Conservation (phyloP, 2,113 vertebrate species). For the Regulus satrapa region DNA sequence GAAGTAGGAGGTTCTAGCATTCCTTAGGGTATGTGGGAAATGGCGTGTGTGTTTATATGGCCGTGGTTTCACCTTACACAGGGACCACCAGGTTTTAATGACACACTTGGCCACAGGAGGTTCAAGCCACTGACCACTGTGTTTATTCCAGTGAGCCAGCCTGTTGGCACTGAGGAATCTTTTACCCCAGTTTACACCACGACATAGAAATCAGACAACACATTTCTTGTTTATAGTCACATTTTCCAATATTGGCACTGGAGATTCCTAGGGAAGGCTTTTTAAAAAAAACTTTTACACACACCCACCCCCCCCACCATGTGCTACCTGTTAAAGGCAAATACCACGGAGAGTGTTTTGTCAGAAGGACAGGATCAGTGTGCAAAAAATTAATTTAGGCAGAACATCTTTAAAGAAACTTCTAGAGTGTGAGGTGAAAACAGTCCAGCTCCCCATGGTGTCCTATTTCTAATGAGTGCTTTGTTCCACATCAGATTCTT, state of each 20-base stretch:
- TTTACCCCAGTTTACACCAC: conserved; percentile 62
- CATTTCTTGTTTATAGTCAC: conserved; percentile 54
- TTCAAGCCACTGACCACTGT: conserved; percentile 70
- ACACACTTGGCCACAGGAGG: conserved; percentile 66
- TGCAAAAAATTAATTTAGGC: neutral
- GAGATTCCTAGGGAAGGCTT: neutral
- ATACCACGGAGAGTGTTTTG: neutral
- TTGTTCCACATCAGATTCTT: conserved; percentile 2
- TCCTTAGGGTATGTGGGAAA: conserved; percentile 63
- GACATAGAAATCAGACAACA: conserved; percentile 33
- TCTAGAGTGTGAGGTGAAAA: neutral
- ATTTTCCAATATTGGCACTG: neutral
- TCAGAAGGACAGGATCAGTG: neutral
- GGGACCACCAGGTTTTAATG: conserved; percentile 73
- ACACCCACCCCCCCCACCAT: too few relatives aligned
- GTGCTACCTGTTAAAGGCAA: conserved; percentile 36
- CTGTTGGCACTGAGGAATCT: conserved; percentile 49
- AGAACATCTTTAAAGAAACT: neutral
- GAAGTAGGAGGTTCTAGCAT: conserved; percentile 53
- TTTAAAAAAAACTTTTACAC: too few relatives aligned
- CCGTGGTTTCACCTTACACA: conserved; percentile 71
- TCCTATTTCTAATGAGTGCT: neutral
- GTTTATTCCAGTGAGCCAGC: conserved; percentile 63
- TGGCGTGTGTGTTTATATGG: conserved; percentile 66
- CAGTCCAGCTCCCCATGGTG: neutral